These are phyloP conservation scores for Habroteleia sp. DNA, from an alignment of 2,888 invertebrate genomes.

Conservation along the genomic window DNA sequence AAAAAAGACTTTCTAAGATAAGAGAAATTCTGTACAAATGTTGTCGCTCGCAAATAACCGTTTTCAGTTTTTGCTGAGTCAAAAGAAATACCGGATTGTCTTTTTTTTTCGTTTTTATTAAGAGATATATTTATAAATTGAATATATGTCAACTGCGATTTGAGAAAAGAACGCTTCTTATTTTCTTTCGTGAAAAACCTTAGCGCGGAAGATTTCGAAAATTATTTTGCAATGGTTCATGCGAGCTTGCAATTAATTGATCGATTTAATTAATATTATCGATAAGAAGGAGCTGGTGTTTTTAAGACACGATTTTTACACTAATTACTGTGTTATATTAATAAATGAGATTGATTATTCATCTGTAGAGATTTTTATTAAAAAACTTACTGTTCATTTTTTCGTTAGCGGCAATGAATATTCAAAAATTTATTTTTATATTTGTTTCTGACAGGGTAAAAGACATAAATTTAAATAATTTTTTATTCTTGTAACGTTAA, in stretches of 20 bases:
- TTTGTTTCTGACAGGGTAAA: too few relatives aligned
- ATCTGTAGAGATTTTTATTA: not conserved
- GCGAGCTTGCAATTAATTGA: not conserved
- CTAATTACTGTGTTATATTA: conserved; percentile 15
- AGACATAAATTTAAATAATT: too few relatives aligned
- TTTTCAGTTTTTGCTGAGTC: not conserved
- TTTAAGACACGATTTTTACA: conserved; percentile 7
- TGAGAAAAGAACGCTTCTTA: not conserved
- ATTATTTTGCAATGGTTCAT: conserved; percentile 1
- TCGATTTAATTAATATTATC: not conserved
- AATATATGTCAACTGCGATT: not conserved
- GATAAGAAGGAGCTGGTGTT: not conserved
- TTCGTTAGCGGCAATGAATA: too few relatives aligned
- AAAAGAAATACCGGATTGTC: not conserved
- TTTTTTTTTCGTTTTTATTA: not conserved
- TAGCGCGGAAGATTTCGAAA: conserved; percentile 1
- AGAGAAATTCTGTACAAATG: conserved; percentile 15
- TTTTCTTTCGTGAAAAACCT: too few relatives aligned
- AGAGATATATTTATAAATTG: not conserved
- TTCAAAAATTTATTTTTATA: too few relatives aligned
- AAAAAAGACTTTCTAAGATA: conserved; percentile 4
- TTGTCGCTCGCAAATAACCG: conserved; percentile 7
- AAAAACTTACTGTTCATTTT: not conserved
- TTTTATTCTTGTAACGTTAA: not conserved
- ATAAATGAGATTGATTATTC: conserved; percentile 15